Evolutionary conservation across 2,888 invertebrate species (phyloP).

Genomic region (Hirtodrosophila trivittata): DNA sequence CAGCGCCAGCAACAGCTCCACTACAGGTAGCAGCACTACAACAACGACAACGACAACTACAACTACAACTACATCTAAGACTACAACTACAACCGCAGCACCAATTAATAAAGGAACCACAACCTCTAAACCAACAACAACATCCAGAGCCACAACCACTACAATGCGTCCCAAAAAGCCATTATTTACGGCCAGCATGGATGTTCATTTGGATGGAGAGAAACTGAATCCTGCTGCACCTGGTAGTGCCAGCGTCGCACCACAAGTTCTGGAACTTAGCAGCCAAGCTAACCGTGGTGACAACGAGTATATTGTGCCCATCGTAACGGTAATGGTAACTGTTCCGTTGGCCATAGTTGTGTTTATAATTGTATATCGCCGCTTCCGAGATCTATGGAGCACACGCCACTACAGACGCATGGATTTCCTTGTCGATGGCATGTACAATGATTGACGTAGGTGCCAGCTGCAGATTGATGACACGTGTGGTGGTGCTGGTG

Average conservation of each 20-base stretch:
- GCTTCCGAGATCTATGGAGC: constrained; percentile 93
- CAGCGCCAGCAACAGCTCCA: constrained; percentile 9
- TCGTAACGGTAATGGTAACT: constrained; percentile 89
- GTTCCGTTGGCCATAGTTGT: constrained; percentile 88
- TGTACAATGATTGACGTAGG: constrained; percentile 90
- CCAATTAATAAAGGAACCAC: constrained; percentile 36
- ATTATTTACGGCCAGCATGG: constrained; percentile 84
- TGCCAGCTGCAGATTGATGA: constrained; percentile 12
- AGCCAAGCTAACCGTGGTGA: constrained; percentile 79
- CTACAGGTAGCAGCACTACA: constrained; percentile 4
- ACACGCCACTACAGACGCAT: constrained; percentile 93
- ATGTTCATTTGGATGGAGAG: constrained; percentile 58
- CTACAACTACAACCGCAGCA: constrained; percentile 20
- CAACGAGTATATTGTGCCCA: constrained; percentile 89
- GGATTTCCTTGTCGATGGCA: constrained; percentile 95
- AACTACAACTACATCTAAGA: constrained; percentile 14
- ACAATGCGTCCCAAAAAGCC: constrained; percentile 85
- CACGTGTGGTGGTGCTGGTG: constrained; percentile 1
- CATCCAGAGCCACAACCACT: constrained; percentile 69
- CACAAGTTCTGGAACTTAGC: constrained; percentile 76
- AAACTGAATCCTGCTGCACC: constrained; percentile 7
- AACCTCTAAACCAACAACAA: constrained; percentile 62
- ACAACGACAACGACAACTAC: constrained; percentile 22
- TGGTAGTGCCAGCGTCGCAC: constrained; percentile 21
- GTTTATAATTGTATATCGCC: constrained; percentile 87